These are phyloP conservation scores for Acridotheres tristis DNA, from an alignment of 2,797 vertebrate genomes.

Conservation along the genomic window DNA sequence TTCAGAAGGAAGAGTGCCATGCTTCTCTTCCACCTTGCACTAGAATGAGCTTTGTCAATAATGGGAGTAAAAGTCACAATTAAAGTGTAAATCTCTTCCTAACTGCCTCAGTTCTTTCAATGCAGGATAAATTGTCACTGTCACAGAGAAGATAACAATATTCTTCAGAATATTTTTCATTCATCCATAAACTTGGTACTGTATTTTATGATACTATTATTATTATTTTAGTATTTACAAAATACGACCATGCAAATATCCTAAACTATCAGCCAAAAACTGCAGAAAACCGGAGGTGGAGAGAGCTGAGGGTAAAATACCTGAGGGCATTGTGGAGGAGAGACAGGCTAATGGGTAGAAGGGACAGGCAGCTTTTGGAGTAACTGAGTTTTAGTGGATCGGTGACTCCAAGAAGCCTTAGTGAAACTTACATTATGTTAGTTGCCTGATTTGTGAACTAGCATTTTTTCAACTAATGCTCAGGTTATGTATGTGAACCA, in stretches of 20 bases:
- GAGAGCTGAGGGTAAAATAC: not conserved
- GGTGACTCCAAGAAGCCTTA: not conserved
- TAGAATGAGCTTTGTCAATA: not conserved
- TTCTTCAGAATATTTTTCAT: not conserved
- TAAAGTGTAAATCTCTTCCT: not conserved
- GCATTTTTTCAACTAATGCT: not conserved
- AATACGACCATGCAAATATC: not conserved
- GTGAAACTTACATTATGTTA: not conserved
- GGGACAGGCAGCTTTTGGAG: not conserved
- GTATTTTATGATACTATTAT: not conserved
- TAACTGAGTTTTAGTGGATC: not conserved
- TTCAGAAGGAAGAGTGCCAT: rapidly evolving
- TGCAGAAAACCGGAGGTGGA: not conserved
- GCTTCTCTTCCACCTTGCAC: not conserved
- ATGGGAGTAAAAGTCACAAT: not conserved
- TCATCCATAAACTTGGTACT: not conserved
- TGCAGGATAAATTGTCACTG: not conserved
- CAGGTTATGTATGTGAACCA: not conserved
- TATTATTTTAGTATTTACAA: not conserved
- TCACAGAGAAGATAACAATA: not conserved
- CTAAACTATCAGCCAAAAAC: not conserved
- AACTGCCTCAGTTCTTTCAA: not conserved
- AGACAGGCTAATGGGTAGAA: not conserved
- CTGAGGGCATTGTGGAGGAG: not conserved
- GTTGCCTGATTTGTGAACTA: not conserved